Base-by-base conservation (phyloP, 2,113 vertebrate species). In the Grallaria varia region DNA sequence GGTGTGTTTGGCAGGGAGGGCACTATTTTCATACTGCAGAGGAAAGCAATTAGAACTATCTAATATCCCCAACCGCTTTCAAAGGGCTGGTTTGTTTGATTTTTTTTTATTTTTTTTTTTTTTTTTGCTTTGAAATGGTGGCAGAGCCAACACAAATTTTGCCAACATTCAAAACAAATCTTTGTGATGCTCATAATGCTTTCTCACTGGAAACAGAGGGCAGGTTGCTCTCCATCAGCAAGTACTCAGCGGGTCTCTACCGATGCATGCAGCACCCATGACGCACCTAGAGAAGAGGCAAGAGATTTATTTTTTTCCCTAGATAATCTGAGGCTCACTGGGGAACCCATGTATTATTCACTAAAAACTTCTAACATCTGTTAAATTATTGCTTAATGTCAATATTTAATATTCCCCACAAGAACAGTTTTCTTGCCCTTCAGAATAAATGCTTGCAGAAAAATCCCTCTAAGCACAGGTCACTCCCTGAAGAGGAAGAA, bases 371-470 rank as follows among this genome's bases (percentile, higher is more conserved):
- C 49, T 77, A 94, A 71, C 56, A 84, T 12, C 22, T 3, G 0
- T 85, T 96, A 89, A 91, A 85, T 90, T 93, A 96, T 88, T 96
- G 40, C 68, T 94, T 76, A 96, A 95, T 77, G 92, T 86, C 88
- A 88, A 42, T 63, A 12, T 72, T 79, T 87, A 73, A 88, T 89
- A 89, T 71, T 92, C 60, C 56, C 4, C 44, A 22, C 0, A 8
- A 91, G 76, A 84, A 85, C 0, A 0, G 44, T 49, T 89, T 62
- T 68, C 40, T 30, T 89, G 56, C 67, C 59, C 86, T 95, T 90
- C 69, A 84, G 47, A 85, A 74, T 62, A 69, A 86, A 56, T 6
- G 56, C 56, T 87, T 89, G 52, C 4, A 17, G 56, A 49, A 83
- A 83, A 14, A 59, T 45, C 28, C 67, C 75, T 60, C n/a, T 35